Conservation (phyloP, 92 coral and sea anemone species). For the Isaurus tuberculatus region DNA sequence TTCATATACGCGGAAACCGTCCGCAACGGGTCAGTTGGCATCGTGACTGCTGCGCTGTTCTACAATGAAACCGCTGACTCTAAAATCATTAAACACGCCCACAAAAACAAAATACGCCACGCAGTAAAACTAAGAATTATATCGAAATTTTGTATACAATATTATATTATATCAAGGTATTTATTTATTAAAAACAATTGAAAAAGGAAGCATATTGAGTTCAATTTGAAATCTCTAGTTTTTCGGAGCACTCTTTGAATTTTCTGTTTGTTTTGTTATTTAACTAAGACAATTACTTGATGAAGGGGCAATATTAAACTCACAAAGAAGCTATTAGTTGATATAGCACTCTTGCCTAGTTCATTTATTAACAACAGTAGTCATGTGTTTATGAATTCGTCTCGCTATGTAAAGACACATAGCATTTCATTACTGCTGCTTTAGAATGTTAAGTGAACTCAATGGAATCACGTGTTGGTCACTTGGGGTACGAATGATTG, state of each 20-base stretch:
- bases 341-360: background rate
- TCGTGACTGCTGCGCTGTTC: background rate
- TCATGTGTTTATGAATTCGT: slow-evolving; percentile 48
- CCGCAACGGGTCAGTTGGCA: slow-evolving; percentile 31
- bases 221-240: background rate
- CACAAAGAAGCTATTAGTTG: slow-evolving; percentile 40
- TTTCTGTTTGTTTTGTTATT: slow-evolving; percentile 20
- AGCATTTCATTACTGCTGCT: background rate
- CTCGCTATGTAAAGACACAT: slow-evolving; percentile 48
- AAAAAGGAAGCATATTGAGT: background rate
- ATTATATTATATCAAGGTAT: background rate
- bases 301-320: slow-evolving; percentile 31
- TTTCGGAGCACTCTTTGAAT: slow-evolving; percentile 20
- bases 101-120: background rate
- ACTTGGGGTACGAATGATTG: background rate
- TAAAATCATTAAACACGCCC: slow-evolving; percentile 37
- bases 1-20: slow-evolving; percentile 46
- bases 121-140: background rate
- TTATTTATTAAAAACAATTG: background rate
- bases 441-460: background rate
- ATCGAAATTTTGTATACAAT: background rate
- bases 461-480: background rate
- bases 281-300: slow-evolving; percentile 13
- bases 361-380: slow-evolving; percentile 17
- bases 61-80: slow-evolving; percentile 27